These are phyloP conservation scores for Tetragonula clypearis DNA, from an alignment of 1,140 invertebrate species.

Conservation along the genomic window DNA sequence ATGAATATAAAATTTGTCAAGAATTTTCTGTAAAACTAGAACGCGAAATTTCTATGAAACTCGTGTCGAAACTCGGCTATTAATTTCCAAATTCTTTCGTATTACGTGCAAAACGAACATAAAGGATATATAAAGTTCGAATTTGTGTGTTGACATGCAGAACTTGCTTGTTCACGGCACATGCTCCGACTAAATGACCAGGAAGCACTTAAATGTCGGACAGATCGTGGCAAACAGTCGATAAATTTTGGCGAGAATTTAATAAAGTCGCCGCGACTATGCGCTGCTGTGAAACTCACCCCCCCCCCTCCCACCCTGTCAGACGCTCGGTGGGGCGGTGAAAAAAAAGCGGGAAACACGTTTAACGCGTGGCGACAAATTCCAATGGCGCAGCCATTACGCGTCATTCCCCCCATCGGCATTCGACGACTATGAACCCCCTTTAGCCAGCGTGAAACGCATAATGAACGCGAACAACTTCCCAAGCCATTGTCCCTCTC, in stretches of 20 bases:
- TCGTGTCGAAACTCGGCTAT: background rate
- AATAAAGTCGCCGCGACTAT: conserved; percentile 62
- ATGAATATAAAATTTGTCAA: no score
- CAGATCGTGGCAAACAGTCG: conserved; percentile 57
- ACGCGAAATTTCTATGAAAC: no score
- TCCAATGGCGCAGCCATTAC: conserved; percentile 41
- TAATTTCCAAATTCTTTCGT: background rate
- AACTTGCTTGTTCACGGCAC: no score
- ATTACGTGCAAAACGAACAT: background rate
- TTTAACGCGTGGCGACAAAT: conserved; percentile 56
- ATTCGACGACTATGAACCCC: conserved; percentile 25
- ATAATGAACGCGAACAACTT: conserved; percentile 38
- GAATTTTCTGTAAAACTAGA: no score
- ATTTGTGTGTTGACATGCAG: background rate
- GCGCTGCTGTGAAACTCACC: conserved; percentile 38
- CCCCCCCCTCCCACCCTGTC: no score
- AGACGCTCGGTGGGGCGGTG: no score
- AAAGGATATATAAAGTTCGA: background rate
- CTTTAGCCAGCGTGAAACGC: conserved; percentile 1
- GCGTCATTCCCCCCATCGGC: conserved; percentile 35
- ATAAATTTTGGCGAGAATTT: conserved; percentile 65
- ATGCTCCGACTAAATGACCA: background rate
- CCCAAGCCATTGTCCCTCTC: background rate
- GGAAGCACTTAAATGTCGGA: conserved; percentile 1
- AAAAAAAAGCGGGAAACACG: conserved; percentile 53